Conservation (phyloP, 2,888 invertebrate species). For the Heteromurus nitidus region DNA sequence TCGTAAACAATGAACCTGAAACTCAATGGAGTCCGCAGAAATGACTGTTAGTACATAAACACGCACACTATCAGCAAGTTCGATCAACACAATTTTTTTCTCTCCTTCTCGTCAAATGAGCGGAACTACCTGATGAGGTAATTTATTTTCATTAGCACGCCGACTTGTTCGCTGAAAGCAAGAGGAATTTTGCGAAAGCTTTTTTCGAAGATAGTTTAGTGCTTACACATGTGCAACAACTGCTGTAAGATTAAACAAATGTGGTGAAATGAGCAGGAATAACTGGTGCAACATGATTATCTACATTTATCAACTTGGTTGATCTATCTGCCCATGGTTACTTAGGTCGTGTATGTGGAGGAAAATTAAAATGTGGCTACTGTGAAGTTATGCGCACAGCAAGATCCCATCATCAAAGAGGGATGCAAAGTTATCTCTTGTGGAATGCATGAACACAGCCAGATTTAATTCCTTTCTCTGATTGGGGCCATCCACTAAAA, state of each 20-base stretch:
- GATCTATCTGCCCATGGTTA: too few species aligned
- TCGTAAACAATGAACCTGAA: slow-evolving; percentile 8
- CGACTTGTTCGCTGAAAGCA: slow-evolving; percentile 34
- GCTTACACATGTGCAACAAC: slow-evolving; percentile 20
- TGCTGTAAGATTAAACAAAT: neutral
- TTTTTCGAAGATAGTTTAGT: slow-evolving; percentile 1
- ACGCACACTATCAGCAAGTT: slow-evolving; percentile 28
- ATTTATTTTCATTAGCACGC: slow-evolving; percentile 57
- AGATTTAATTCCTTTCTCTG: slow-evolving; percentile 36
- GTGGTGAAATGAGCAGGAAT: slow-evolving; percentile 24
- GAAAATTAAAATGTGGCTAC: too few species aligned
- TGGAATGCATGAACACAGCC: slow-evolving; percentile 34
- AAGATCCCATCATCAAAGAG: too few species aligned
- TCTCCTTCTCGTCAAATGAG: slow-evolving; percentile 47
- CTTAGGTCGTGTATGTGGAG: too few species aligned
- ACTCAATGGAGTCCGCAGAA: slow-evolving; percentile 16
- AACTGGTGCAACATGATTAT: neutral
- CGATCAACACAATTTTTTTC: slow-evolving; percentile 45
- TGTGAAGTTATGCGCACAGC: too few species aligned
- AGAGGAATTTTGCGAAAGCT: slow-evolving; percentile 18
- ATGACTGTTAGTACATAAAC: neutral
- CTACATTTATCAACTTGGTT: too few species aligned
- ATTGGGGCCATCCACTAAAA: too few species aligned
- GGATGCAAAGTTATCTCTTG: neutral
- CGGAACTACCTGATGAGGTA: slow-evolving; percentile 63